Percentiles rank a stretch among this genome's conserved stretches.
phyloP scores from a whole-genome alignment of 2,888 invertebrate species.

The Harpalus rufipes region DNA sequence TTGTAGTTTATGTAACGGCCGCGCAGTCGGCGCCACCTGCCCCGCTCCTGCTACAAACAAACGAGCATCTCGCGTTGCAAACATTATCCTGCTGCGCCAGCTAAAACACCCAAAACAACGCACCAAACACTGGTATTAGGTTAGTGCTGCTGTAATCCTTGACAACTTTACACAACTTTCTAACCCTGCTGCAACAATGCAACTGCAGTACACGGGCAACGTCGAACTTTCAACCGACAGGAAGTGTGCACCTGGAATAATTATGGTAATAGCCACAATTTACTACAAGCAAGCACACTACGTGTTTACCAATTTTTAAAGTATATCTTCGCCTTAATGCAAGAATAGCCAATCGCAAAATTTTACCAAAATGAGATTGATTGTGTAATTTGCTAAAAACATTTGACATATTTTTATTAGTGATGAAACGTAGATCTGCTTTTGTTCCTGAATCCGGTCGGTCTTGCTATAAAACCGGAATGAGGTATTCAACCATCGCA shows the following conservation, averaged over 20 bases:
- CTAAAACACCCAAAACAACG: constrained; percentile 49
- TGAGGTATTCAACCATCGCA: too few relatives aligned
- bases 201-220: not conserved
- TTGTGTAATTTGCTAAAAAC: too few relatives aligned
- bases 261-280: constrained; percentile 4
- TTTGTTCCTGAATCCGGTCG: too few relatives aligned
- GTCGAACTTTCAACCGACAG: constrained; percentile 5
- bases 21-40: constrained; percentile 57
- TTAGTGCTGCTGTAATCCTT: constrained; percentile 34
- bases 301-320: too few relatives aligned
- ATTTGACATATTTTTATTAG: too few relatives aligned
- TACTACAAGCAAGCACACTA: not conserved
- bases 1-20: constrained; percentile 53
- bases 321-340: too few relatives aligned
- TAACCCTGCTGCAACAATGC: not conserved
- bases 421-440: too few relatives aligned
- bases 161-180: constrained; percentile 40
- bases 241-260: constrained; percentile 27
- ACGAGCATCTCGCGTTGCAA: constrained; percentile 41
- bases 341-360: too few relatives aligned
- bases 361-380: too few relatives aligned
- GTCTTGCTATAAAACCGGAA: too few relatives aligned
- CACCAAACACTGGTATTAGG: constrained; percentile 42
- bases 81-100: constrained; percentile 30
- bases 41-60: constrained; percentile 41